Evolutionary conservation across 2,888 invertebrate species (phyloP).

Genomic region (Patella pellucida): DNA sequence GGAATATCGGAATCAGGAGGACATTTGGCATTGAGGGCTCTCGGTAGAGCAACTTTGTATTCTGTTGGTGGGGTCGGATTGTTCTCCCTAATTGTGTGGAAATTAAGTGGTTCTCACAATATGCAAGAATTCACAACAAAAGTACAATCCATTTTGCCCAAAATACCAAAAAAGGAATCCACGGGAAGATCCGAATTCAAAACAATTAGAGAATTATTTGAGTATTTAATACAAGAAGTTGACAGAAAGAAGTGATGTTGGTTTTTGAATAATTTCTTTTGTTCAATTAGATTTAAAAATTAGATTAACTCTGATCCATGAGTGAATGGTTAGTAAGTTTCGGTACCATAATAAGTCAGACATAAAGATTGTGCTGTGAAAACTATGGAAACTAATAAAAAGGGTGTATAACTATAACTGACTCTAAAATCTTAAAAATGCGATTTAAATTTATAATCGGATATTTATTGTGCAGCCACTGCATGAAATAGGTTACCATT

Average conservation of each 20-base stretch:
- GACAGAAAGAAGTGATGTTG: constrained; percentile 45
- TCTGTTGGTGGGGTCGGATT: constrained; percentile 87
- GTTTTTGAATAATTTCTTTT: too few species aligned
- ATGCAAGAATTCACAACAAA: constrained; percentile 85
- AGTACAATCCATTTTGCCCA: constrained; percentile 84
- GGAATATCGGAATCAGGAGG: constrained; percentile 82
- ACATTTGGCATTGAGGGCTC: constrained; percentile 83
- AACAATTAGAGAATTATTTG: constrained; percentile 86
- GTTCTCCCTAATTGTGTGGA: constrained; percentile 88
- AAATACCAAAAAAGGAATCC: constrained; percentile 83
- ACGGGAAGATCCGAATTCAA: constrained; percentile 89
- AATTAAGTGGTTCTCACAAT: constrained; percentile 86
- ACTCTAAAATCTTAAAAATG: too few species aligned
- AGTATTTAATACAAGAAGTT: constrained; percentile 77
- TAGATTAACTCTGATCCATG: too few species aligned
- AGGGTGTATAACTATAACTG: too few species aligned
- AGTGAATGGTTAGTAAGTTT: too few species aligned
- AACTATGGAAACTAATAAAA: too few species aligned
- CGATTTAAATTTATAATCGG: too few species aligned
- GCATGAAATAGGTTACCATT: too few species aligned
- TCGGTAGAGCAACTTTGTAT: constrained; percentile 89
- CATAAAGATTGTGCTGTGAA: too few species aligned
- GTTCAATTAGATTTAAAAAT: too few species aligned
- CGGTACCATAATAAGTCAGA: too few species aligned
- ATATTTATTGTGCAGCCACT: too few species aligned